These are phyloP conservation scores for Caenorhabditis remanei DNA, from an alignment of 1,140 invertebrate genomes.

Conservation along the genomic window DNA sequence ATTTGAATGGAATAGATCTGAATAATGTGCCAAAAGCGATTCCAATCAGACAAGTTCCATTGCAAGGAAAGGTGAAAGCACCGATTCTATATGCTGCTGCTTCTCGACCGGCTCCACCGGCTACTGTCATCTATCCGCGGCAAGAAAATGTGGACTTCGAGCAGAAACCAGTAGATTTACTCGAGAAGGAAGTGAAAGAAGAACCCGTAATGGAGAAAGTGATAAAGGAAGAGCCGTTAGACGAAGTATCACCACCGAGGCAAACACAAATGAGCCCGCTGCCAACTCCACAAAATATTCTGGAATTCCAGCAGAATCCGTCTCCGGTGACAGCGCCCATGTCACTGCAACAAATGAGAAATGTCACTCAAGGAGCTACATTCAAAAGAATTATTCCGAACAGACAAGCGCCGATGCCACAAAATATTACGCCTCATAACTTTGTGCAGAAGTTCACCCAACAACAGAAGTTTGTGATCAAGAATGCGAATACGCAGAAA, in stretches of 20 bases:
- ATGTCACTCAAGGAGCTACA: neutral
- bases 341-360: neutral
- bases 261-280: neutral
- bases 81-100: no score
- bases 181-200: neutral
- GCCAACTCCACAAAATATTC: neutral
- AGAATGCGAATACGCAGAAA: no score
- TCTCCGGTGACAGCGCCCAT: neutral
- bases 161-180: neutral
- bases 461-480: neutral
- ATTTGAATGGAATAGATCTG: neutral
- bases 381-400: neutral
- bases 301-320: neutral
- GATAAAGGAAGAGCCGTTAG: neutral
- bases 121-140: neutral
- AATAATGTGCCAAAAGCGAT: neutral
- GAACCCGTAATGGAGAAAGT: neutral
- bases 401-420: neutral
- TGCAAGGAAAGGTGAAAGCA: neutral
- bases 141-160: neutral
- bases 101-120: neutral
- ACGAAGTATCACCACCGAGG: neutral
- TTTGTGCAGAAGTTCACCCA: slow-evolving; percentile 24
- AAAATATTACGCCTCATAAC: neutral
- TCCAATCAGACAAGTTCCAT: slow-evolving; percentile 8